phyloP scores from a whole-genome alignment of 2,797 vertebrate species.

The Hoplostethus mediterraneus region DNA sequence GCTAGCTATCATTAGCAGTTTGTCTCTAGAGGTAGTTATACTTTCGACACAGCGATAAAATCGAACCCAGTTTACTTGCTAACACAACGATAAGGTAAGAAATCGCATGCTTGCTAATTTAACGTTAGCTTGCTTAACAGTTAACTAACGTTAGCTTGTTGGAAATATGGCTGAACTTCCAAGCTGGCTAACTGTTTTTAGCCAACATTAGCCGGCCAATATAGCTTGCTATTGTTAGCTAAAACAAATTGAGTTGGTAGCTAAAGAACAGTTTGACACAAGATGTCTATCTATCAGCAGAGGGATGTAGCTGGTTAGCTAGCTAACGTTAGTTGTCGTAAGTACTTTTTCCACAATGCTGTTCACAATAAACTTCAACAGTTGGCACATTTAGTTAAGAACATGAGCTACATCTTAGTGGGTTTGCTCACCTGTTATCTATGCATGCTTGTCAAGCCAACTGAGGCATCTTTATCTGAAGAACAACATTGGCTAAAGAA shows the following conservation, averaged over 20 bases:
- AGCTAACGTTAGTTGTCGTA: background rate
- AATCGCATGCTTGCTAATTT: background rate
- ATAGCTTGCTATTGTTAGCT: constrained; percentile 35
- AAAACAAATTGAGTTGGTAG: constrained; percentile 44
- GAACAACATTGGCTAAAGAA: too few species aligned
- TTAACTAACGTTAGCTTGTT: constrained; percentile 18
- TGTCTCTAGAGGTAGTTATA: background rate
- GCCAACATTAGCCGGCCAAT: constrained; percentile 53
- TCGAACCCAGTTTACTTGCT: background rate
- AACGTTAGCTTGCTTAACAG: background rate
- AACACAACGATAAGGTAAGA: constrained; percentile 55
- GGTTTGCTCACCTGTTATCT: background rate
- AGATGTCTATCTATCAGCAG: background rate
- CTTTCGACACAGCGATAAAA: background rate
- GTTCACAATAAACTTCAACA: constrained; percentile 17
- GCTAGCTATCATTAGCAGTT: constrained; percentile 46
- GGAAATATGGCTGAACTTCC: constrained; percentile 50
- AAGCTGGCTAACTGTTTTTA: constrained; percentile 62
- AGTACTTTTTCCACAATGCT: background rate
- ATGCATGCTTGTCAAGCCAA: background rate
- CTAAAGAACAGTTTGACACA: constrained; percentile 5
- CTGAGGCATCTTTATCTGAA: too few species aligned
- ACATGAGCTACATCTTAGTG: background rate
- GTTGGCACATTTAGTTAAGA: background rate
- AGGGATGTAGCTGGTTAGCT: rapidly evolving